Evolutionary conservation across 2,113 vertebrate species (phyloP), one percentile per base, ranked within the genome.

Genomic region (Amphiprion ocellaris): DNA sequence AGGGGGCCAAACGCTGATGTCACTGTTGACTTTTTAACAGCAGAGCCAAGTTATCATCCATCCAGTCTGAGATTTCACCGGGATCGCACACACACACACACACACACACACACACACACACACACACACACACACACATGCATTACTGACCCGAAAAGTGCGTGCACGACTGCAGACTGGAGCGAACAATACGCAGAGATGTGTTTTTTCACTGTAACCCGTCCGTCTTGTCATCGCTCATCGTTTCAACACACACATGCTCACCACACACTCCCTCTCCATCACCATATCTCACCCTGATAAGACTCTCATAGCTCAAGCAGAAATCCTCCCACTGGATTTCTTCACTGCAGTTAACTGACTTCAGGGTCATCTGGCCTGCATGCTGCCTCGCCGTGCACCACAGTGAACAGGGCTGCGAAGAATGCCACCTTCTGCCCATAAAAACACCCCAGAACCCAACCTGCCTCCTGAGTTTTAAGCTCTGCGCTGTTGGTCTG

Each of bases 21-120:
- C 84, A 89, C 39, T 89, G 61, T 90, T 92, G 82, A 89, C 77
- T 82, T 86, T 69, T 41, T 64, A 33, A 59, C 53, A 64, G 11
- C 71, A 39, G 59, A 44, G 74, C 77, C 77, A 70, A 82, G 75
- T 64, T 56, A 53, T 50, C 65, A 67, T 77, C 75, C 26, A 44
- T 82, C 53, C 53, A 65, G 24, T 30, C 1, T 75, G 62, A 60
- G 66, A 54, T 70, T 47, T 74, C 26, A 70, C 33, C 53, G 23
- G 50, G 64, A 64, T 72, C 52, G 39, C 54, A 39, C 46, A 55
- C 65, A 58, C 76, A 72, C 59, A 69, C 62, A 63, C 76, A 72
- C 59, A 69, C 62, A 63, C 26, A 63, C 50, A 65, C 52, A 53
- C 76, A 72, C 59, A 69, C 54, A 39, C 46, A 55, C 65, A 58